Evolutionary conservation across 2,113 vertebrate genomes (phyloP).

Genomic region (Archilochus colubris): DNA sequence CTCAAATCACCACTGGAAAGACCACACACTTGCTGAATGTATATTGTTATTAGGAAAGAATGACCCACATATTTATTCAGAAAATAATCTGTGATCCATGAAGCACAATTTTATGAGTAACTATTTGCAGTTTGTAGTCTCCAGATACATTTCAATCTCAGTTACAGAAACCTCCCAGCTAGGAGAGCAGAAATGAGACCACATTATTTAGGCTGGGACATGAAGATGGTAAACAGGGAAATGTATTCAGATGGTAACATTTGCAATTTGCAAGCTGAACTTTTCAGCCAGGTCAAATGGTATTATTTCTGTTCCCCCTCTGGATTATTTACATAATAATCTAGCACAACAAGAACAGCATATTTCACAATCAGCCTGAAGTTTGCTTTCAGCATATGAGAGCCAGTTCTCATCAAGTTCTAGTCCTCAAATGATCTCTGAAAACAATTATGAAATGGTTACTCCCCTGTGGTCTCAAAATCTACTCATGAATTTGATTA

Average conservation of each 20-base stretch:
- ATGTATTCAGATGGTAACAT: not conserved
- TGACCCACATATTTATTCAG: not conserved
- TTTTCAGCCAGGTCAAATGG: not conserved
- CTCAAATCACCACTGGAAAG: not conserved
- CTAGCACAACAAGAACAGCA: not conserved
- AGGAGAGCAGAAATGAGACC: not conserved
- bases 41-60: not conserved
- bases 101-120: not conserved
- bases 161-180: not conserved
- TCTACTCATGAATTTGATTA: not conserved
- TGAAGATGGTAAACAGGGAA: not conserved
- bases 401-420: not conserved
- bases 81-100: not conserved
- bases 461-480: not conserved
- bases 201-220: not conserved
- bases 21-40: not conserved
- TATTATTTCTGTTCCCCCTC: not conserved
- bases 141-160: not conserved
- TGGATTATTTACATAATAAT: not conserved
- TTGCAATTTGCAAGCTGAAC: not conserved
- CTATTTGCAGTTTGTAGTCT: not conserved
- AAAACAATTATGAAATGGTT: conserved; percentile 11
- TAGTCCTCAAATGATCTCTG: not conserved
- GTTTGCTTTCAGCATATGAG: not conserved
- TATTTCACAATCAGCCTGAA: conserved; percentile 28